These are phyloP conservation scores for Bombus vancouverensis DNA, from an alignment of 1,140 invertebrate genomes.

Conservation along the genomic window DNA sequence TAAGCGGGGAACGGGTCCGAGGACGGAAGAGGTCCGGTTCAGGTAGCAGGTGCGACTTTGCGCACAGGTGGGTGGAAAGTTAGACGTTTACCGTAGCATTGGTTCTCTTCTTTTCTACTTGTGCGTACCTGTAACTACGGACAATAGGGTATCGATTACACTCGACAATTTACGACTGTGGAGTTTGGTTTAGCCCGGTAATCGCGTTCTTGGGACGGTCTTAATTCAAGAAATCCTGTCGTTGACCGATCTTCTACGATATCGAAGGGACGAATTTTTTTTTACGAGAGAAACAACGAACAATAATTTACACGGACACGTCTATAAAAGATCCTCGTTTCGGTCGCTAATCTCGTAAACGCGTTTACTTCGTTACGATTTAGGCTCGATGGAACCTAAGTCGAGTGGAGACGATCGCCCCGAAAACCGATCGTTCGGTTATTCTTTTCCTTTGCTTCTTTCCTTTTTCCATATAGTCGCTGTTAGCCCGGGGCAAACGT, in stretches of 20 bases:
- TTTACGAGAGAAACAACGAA: background rate
- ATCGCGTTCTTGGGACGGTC: conserved; percentile 3
- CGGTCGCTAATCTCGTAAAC: background rate
- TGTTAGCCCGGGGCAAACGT: background rate
- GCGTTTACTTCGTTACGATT: background rate
- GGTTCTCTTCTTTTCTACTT: conserved; percentile 9
- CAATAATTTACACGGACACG: background rate
- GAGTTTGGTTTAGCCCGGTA: conserved; percentile 19
- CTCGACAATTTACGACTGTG: background rate
- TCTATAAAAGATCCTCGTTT: background rate
- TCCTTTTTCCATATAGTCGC: background rate
- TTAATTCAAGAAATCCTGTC: background rate
- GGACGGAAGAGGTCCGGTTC: conserved; percentile 32
- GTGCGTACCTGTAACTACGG: conserved; percentile 8
- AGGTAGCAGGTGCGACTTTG: conserved; percentile 58
- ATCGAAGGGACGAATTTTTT: background rate
- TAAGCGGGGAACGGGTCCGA: background rate
- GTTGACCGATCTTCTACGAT: background rate
- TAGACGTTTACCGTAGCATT: conserved; percentile 26
- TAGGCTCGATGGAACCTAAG: background rate
- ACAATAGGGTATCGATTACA: conserved; percentile 66
- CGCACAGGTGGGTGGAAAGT: conserved; percentile 58
- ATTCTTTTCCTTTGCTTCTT: background rate
- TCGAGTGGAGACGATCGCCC: background rate
- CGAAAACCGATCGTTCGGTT: background rate